Base-by-base conservation (phyloP, 2,113 vertebrate species). In the Etheostoma spectabile region DNA sequence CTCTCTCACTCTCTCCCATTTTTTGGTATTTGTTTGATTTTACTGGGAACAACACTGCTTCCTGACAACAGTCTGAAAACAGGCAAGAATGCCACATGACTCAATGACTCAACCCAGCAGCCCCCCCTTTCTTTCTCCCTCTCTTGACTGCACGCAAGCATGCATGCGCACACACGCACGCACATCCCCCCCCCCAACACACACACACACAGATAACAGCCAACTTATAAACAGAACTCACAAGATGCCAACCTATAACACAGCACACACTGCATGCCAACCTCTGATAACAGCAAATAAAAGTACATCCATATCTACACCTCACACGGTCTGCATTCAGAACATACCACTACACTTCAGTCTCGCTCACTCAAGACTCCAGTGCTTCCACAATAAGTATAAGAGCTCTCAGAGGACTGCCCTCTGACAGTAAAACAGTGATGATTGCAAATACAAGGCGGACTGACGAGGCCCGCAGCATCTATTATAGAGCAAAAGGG, bases 351-450 rank as follows among this genome's bases (percentile, higher is more conserved):
- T 87, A 63, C 88, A 79, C 86, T 83, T 74, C 62, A 77, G 68
- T 72, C 69, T 84, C 71, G 66, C 76, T 85, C 56, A 45, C 71
- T 80, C 74, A 68, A 75, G 82, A 88, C 86, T 84, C 67, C 69
- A 62, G 64, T 82, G 83, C 83, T 77, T 87, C 78, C 76, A 79
- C 86, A 69, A 48, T 85, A 78, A 88, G 74, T 83, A 35, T 74
- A 73, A 87, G 76, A 75, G 75, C 89, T 83, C 86, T 87, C 88
- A 61, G 85, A 45, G 60, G 84, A 82, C 86, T 84, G 82, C 77
- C 92, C 94, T 95, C 94, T 95, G 92, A 96, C 91, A 95, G 94
- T 95, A 94, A 96, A 96, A 96, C 92, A 93, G 93, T 94, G 95
- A 96, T 96, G 95, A 95, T 94, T 96, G 96, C 95, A 94, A 94